These are phyloP conservation scores for Leptinotarsa rubiginosa DNA, from an alignment of 2,888 invertebrate genomes.

Conservation along the genomic window DNA sequence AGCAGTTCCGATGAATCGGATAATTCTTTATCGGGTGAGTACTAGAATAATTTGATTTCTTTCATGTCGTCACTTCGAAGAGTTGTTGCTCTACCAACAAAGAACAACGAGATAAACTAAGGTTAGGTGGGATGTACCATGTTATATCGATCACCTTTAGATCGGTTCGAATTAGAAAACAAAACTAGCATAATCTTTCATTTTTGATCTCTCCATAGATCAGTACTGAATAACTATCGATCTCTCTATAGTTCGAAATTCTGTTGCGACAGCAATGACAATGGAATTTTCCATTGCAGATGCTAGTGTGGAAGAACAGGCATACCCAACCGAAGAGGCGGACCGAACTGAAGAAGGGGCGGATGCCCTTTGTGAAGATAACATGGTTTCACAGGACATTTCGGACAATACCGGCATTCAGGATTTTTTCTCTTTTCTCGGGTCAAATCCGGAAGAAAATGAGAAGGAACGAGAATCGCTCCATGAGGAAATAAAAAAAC, in stretches of 20 bases:
- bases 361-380: too few species aligned
- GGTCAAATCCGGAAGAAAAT: constrained; percentile 5
- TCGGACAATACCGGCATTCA: background rate
- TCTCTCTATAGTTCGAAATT: background rate
- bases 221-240: background rate
- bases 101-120: background rate
- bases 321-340: too few species aligned
- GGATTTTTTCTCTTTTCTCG: background rate
- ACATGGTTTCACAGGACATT: background rate
- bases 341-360: too few species aligned
- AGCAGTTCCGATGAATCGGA: background rate
- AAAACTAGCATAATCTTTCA: background rate
- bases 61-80: too few species aligned
- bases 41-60: background rate
- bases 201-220: background rate
- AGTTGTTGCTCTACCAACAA: too few species aligned
- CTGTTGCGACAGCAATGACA: background rate
- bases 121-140: too few species aligned
- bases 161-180: too few species aligned
- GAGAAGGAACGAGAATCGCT: constrained; percentile 8
- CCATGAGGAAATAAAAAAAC: constrained; percentile 24
- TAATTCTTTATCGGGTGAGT: background rate
- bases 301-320: too few species aligned
- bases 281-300: background rate
- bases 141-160: too few species aligned